These are phyloP conservation scores for Scomber scombrus DNA, from an alignment of 2,113 vertebrate genomes.

Conservation along the genomic window DNA sequence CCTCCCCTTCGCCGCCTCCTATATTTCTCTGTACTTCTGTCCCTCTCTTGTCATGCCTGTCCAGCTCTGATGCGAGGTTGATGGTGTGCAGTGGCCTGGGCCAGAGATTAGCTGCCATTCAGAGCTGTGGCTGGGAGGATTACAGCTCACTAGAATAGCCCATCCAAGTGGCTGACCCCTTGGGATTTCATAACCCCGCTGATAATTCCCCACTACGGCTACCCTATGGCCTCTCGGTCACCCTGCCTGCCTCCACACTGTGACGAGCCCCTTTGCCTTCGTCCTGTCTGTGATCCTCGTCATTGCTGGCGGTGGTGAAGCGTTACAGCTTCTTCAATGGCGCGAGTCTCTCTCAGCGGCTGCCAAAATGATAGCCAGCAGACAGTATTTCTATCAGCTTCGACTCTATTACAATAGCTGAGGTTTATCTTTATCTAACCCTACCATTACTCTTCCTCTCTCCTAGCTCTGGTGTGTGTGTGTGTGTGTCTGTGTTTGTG, in stretches of 20 bases:
- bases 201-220: slow-evolving; percentile 56
- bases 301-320: background rate
- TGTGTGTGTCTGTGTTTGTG: slow-evolving; percentile 23
- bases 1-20: slow-evolving; percentile 16
- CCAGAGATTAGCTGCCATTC: slow-evolving; percentile 78
- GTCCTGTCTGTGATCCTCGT: background rate
- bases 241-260: slow-evolving; percentile 29
- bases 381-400: slow-evolving; percentile 29
- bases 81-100: slow-evolving; percentile 67
- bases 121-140: slow-evolving; percentile 66
- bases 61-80: slow-evolving; percentile 68
- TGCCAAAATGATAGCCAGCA: slow-evolving; percentile 34
- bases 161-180: slow-evolving; percentile 42
- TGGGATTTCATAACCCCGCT: slow-evolving; percentile 64
- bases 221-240: slow-evolving; percentile 32
- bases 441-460: slow-evolving; percentile 32
- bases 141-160: slow-evolving; percentile 70
- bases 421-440: slow-evolving; percentile 46
- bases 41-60: slow-evolving; percentile 49
- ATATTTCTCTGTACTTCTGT: slow-evolving; percentile 42
- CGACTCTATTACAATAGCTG: slow-evolving; percentile 44
- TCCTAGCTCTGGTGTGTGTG: slow-evolving; percentile 6
- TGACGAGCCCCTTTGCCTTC: slow-evolving; percentile 1
- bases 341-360: slow-evolving; percentile 15
- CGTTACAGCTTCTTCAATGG: slow-evolving; percentile 15